Conservation (phyloP, 1,140 invertebrate species). For the Diorhabda elongata region DNA sequence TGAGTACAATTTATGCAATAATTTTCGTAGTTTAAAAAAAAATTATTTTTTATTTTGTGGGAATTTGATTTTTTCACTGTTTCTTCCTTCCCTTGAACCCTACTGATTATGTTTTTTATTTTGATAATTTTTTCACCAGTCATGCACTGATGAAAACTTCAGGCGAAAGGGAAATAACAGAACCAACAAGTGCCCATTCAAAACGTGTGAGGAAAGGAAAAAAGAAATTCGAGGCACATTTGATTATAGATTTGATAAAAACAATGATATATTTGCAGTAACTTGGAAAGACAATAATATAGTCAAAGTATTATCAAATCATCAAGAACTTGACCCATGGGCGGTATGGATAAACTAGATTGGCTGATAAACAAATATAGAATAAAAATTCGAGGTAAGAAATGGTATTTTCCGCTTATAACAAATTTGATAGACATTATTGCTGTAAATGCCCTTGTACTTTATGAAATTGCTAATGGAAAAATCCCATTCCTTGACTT, state of each 20-base stretch:
- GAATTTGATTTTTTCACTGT: too few species aligned
- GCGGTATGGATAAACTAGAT: not conserved
- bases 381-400: not conserved
- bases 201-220: conserved; percentile 5
- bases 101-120: conserved; percentile 4
- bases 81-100: not conserved
- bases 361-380: not conserved
- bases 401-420: not conserved
- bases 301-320: conserved; percentile 27
- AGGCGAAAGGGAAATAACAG: conserved; percentile 15
- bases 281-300: conserved; percentile 13
- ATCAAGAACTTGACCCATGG: conserved; percentile 35
- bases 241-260: conserved; percentile 20
- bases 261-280: conserved; percentile 17
- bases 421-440: not conserved
- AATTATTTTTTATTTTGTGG: too few species aligned
- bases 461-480: too few species aligned
- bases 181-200: conserved; percentile 22
- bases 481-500: too few species aligned
- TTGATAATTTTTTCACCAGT: conserved; percentile 15
- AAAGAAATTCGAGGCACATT: conserved; percentile 16
- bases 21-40: too few species aligned
- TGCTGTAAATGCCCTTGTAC: too few species aligned
- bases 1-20: too few species aligned
- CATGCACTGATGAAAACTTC: not conserved